These are phyloP conservation scores for Leistus spinibarbis DNA, from an alignment of 2,888 invertebrate species.

Conservation along the genomic window DNA sequence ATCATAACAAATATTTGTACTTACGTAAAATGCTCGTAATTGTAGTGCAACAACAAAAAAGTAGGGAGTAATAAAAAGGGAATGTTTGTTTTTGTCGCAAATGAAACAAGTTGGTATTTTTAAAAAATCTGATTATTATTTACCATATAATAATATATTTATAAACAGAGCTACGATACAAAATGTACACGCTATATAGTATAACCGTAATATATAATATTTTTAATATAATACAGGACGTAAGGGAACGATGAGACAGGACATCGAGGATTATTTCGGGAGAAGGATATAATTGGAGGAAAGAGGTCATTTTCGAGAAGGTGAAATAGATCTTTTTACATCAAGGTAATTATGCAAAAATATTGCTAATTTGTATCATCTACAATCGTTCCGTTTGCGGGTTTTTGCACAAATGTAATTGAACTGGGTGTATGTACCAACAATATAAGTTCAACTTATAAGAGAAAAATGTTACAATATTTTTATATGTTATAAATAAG, in stretches of 20 bases:
- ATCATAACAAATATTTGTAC: too few species aligned
- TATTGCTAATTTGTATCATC: constrained; percentile 56
- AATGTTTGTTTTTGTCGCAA: constrained; percentile 3
- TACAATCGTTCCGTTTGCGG: constrained; percentile 50
- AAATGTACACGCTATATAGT: constrained; percentile 71
- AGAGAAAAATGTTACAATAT: constrained; percentile 17
- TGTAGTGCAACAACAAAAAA: too few species aligned
- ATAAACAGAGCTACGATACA: constrained; percentile 78
- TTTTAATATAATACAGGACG: constrained; percentile 59
- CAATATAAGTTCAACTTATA: constrained; percentile 21
- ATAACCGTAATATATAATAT: constrained; percentile 65
- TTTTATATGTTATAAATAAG: not conserved
- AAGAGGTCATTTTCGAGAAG: constrained; percentile 17
- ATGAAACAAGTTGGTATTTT: constrained; percentile 59
- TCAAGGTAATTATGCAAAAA: constrained; percentile 60
- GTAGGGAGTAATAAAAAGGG: not conserved
- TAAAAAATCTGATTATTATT: constrained; percentile 72
- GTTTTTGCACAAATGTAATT: constrained; percentile 37
- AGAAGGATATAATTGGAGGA: not conserved
- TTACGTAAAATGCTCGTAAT: too few species aligned
- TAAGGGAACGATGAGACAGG: constrained; percentile 51
- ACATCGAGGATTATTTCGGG: constrained; percentile 18
- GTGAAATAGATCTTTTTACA: constrained; percentile 49
- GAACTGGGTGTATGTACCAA: constrained; percentile 29
- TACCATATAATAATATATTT: constrained; percentile 76